Conservation (phyloP, 2,888 invertebrate genomes). For the Cartodere bifasciata region DNA sequence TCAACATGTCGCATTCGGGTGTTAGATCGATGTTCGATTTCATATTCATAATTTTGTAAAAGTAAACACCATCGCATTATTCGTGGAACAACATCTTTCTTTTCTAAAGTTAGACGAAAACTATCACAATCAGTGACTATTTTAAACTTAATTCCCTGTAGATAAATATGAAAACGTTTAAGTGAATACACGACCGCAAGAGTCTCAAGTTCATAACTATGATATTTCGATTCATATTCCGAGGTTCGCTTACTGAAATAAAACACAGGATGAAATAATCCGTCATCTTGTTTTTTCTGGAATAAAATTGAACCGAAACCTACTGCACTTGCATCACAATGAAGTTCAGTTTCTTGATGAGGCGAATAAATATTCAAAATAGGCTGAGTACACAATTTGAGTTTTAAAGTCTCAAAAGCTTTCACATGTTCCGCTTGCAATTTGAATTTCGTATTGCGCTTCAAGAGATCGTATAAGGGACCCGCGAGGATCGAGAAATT, state of each 20-base stretch:
- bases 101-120: constrained; percentile 19
- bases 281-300: constrained; percentile 22
- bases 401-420: constrained; percentile 17
- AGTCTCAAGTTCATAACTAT: constrained; percentile 26
- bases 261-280: constrained; percentile 22
- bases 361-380: constrained; percentile 23
- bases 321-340: constrained; percentile 24
- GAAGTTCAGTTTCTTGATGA: constrained; percentile 22
- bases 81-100: constrained; percentile 22
- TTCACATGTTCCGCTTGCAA: constrained; percentile 17
- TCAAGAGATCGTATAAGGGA: constrained; percentile 17
- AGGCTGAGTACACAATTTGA: constrained; percentile 16
- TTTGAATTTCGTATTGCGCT: constrained; percentile 17
- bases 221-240: constrained; percentile 21
- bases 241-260: constrained; percentile 25
- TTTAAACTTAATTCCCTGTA: constrained; percentile 21
- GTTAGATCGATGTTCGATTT: constrained; percentile 13
- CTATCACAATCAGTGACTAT: constrained; percentile 23
- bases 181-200: constrained; percentile 20
- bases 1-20: constrained; percentile 23
- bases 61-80: constrained; percentile 21
- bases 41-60: constrained; percentile 18
- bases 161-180: constrained; percentile 20
- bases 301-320: constrained; percentile 25
- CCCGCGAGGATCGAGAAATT: constrained; percentile 17